Evolutionary conservation across 1,140 invertebrate genomes (phyloP).

Genomic region (Drosophila cardini): DNA sequence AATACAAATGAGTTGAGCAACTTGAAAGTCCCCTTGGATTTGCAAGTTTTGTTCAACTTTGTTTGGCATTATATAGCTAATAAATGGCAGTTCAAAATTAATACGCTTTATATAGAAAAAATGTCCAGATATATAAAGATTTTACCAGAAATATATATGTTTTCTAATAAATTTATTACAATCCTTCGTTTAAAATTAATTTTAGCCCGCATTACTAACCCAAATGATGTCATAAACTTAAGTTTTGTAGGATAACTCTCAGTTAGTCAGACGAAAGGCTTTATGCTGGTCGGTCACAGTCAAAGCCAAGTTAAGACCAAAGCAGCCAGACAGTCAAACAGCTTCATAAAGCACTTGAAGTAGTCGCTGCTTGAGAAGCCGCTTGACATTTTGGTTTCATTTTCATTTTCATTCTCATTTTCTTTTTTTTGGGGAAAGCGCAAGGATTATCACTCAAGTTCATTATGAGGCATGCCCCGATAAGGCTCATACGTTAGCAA

Average conservation of each 20-base stretch:
- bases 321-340: slow-evolving; percentile 8
- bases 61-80: neutral
- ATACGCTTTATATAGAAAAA: neutral
- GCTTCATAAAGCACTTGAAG: slow-evolving; percentile 28
- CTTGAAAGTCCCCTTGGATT: slow-evolving; percentile 3
- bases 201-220: neutral
- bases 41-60: neutral
- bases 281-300: slow-evolving; percentile 15
- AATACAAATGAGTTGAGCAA: slow-evolving; percentile 10
- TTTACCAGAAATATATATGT: too few species aligned
- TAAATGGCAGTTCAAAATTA: neutral
- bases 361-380: slow-evolving; percentile 34
- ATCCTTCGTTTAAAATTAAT: too few species aligned
- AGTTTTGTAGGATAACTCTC: neutral
- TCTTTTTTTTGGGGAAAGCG: slow-evolving; percentile 37
- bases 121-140: too few species aligned
- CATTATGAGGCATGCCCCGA: slow-evolving; percentile 69
- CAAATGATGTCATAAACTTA: neutral
- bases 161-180: too few species aligned
- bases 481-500: slow-evolving; percentile 45
- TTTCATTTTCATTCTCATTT: slow-evolving; percentile 17
- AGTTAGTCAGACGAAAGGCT: neutral
- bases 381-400: slow-evolving; percentile 66
- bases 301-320: slow-evolving; percentile 20
- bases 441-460: slow-evolving; percentile 78